Evolutionary conservation across 1,140 invertebrate genomes (phyloP).

Genomic region (Uloborus diversus): DNA sequence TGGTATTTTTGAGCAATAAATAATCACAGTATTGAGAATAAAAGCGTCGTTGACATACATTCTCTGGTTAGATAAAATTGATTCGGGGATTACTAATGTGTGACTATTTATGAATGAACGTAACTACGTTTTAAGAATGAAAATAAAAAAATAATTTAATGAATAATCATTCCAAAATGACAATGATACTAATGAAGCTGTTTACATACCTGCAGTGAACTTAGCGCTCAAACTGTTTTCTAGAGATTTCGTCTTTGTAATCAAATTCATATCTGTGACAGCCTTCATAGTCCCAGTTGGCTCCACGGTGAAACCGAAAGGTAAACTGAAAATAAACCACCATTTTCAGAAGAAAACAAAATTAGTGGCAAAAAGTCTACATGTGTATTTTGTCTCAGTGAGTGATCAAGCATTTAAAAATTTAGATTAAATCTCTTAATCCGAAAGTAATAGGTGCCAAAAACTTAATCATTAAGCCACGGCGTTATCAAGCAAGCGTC

Average conservation of each 20-base stretch:
- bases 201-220: neutral
- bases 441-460: too few relatives aligned
- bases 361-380: too few relatives aligned
- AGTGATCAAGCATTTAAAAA: neutral
- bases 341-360: too few relatives aligned
- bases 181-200: neutral
- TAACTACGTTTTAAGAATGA: too few relatives aligned
- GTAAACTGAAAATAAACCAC: conserved; percentile 10
- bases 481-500: too few relatives aligned
- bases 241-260: neutral
- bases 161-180: neutral
- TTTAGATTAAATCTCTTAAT: neutral
- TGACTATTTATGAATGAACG: neutral
- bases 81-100: neutral
- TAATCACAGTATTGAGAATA: too few relatives aligned
- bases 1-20: too few relatives aligned
- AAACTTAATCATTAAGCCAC: too few relatives aligned
- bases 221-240: neutral
- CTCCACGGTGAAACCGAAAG: neutral
- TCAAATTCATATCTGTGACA: neutral
- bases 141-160: neutral
- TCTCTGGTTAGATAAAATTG: too few relatives aligned
- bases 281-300: neutral
- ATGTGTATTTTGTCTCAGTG: neutral
- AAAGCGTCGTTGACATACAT: too few relatives aligned